Percentiles rank a stretch among this genome's conserved stretches.
phyloP scores from a whole-genome alignment of 2,888 invertebrate genomes.

The Coenonympha glycerion region DNA sequence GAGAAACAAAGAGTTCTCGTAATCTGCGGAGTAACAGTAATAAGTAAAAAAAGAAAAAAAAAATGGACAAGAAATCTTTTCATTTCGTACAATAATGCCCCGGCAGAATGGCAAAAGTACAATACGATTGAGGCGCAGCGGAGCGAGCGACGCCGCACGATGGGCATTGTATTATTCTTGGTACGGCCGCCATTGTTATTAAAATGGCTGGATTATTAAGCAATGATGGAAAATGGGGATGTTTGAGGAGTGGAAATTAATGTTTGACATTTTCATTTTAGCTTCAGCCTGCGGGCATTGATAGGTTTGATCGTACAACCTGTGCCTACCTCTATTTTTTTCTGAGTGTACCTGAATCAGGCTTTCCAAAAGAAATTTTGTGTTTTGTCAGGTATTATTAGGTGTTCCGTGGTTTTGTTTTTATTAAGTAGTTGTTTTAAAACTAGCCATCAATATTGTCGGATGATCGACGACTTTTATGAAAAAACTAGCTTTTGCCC shows the following conservation, averaged over 20 bases:
- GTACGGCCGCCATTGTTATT: constrained; percentile 46
- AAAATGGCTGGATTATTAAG: constrained; percentile 37
- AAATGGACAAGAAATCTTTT: constrained; percentile 58
- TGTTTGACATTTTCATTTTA: not conserved
- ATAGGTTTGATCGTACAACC: not conserved
- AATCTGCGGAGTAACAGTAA: constrained; percentile 34
- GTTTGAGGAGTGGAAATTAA: constrained; percentile 10
- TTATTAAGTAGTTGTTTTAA: too few relatives aligned
- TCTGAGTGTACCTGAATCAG: too few relatives aligned
- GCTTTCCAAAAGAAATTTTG: too few relatives aligned
- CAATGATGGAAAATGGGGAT: constrained; percentile 21
- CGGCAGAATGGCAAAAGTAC: constrained; percentile 45
- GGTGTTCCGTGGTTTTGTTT: too few relatives aligned
- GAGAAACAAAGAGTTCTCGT: constrained; percentile 23
- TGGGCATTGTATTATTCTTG: constrained; percentile 47
- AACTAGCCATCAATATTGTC: too few relatives aligned
- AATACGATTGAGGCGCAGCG: constrained; percentile 56
- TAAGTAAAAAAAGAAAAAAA: too few relatives aligned
- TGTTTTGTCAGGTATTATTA: too few relatives aligned
- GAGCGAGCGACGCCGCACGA: constrained; percentile 52
- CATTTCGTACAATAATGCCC: constrained; percentile 55
- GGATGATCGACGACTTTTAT: too few relatives aligned
- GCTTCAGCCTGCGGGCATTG: too few relatives aligned
- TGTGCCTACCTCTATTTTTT: too few relatives aligned
- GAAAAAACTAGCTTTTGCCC: too few relatives aligned